phyloP scores from a whole-genome alignment of 2,797 vertebrate genomes.

The Ceryle rudis region DNA sequence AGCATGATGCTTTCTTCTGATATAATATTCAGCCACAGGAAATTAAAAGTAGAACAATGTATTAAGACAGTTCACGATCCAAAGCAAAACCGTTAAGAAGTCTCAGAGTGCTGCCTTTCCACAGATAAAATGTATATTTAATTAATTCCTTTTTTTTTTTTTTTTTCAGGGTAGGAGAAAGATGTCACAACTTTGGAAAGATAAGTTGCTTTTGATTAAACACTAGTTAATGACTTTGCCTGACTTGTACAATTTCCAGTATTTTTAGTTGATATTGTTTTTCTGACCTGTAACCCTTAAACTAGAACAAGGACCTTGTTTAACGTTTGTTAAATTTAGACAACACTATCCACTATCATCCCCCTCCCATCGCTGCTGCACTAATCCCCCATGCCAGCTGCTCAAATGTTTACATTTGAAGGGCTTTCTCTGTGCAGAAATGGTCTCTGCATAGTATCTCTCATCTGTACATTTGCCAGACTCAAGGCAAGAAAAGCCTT shows the following conservation, averaged over 20 bases:
- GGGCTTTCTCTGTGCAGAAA: conserved; percentile 46
- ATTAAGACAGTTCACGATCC: background rate
- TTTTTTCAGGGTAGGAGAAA: background rate
- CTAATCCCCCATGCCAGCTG: conserved; percentile 45
- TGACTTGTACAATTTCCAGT: background rate
- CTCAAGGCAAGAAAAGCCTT: conserved; percentile 34
- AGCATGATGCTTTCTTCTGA: background rate
- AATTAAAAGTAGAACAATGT: conserved; percentile 2
- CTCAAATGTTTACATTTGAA: conserved; percentile 50
- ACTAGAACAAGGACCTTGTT: conserved; percentile 24
- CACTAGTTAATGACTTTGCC: background rate
- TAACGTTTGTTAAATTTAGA: conserved; percentile 50
- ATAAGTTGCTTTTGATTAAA: conserved; percentile 1
- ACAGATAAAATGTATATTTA: background rate
- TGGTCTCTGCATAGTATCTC: conserved; percentile 46
- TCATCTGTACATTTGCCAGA: conserved; percentile 58
- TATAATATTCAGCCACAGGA: background rate
- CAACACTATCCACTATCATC: background rate
- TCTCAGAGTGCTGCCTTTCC: background rate
- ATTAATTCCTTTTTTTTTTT: background rate
- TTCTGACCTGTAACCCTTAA: conserved; percentile 15
- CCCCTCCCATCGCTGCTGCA: background rate
- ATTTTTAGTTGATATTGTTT: conserved; percentile 8
- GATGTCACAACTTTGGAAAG: background rate
- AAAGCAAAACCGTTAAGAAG: background rate